Conservation (phyloP, 2,888 invertebrate species). For the Dasypolia templi region DNA sequence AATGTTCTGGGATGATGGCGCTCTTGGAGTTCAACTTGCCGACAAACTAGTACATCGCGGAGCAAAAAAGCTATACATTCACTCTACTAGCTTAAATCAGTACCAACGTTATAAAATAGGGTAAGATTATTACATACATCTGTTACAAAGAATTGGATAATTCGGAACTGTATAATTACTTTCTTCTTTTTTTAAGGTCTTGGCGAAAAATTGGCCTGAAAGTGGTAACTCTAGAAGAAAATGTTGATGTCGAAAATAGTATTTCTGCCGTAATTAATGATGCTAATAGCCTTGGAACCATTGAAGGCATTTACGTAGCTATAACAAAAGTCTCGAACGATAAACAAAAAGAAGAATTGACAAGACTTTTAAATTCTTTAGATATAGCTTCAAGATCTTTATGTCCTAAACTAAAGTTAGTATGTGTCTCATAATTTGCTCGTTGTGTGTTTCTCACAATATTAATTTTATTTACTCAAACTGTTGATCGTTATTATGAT, state of each 20-base stretch:
- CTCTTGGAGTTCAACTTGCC: slow-evolving; percentile 68
- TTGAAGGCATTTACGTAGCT: slow-evolving; percentile 26
- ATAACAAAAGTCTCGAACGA: slow-evolving; percentile 10
- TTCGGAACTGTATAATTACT: background rate
- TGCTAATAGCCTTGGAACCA: slow-evolving; percentile 13
- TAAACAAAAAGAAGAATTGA: background rate
- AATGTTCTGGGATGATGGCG: slow-evolving; percentile 42
- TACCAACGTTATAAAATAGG: slow-evolving; percentile 31
- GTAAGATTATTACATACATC: slow-evolving; percentile 1
- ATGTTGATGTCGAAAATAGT: background rate
- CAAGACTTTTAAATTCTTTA: background rate
- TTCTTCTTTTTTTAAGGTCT: background rate
- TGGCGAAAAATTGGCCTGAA: slow-evolving; percentile 31
- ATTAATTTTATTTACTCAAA: background rate
- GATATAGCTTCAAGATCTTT: slow-evolving; percentile 28
- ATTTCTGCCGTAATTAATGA: background rate
- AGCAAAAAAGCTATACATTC: slow-evolving; percentile 69
- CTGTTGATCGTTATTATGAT: background rate
- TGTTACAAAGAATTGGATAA: background rate
- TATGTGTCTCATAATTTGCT: too few species aligned
- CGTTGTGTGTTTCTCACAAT: too few species aligned
- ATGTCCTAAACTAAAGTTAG: slow-evolving; percentile 25
- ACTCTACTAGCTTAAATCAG: slow-evolving; percentile 29
- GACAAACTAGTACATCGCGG: slow-evolving; percentile 71
- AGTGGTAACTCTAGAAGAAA: background rate